Evolutionary conservation across 2,888 invertebrate species (phyloP), one percentile per base, ranked within the genome.

Genomic region (Drosophila heteroneura): DNA sequence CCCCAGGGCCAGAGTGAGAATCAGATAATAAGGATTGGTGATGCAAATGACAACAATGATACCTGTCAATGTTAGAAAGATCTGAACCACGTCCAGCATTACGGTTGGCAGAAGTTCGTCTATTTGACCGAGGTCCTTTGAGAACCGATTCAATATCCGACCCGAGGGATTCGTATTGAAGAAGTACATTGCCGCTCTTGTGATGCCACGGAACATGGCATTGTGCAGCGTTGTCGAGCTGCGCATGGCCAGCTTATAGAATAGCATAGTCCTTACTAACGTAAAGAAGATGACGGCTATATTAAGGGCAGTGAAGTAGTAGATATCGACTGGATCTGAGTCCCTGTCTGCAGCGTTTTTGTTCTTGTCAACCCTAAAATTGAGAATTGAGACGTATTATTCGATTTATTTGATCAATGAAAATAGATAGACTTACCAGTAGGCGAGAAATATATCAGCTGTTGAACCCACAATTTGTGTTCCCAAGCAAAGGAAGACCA

Each of bases 131-230:
- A 97, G 96, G 89, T 98, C 98, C 93, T 98, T 98, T 0, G 98
- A 96, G 93, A 98, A 98, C 28, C 98, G 94, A 93, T 98, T 98
- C 44, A 98, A 94, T 81, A 98, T 96, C 41, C 97, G 94, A 0
- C 97, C 97, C 0, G 96, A 96, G 0, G 97, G 96, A 93, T 98
- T 98, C 2, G 95, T 95, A 91, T 98, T 97, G 94, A 98, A 98
- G 94, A 98, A 98, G 41, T 95, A 94, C 95, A 98, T 97, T 0
- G 97, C 95, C 0, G 97, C 96, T 53, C 96, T 94, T 9, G 97
- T 96, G 30, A 98, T 95, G 32, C 96, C 94, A 19, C 94, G 93
- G 92, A 98, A 98, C 98, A 98, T 98, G 22, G 93, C 94, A 92
- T 97, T 96, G 93, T 98, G 98, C 0, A 98, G 94, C 9, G 94